A percentile compares a stretch with the other conserved stretches of the same genome.
Evolutionary conservation across 2,888 invertebrate species (phyloP).

Genomic region (Ecdyonurus torrentis): DNA sequence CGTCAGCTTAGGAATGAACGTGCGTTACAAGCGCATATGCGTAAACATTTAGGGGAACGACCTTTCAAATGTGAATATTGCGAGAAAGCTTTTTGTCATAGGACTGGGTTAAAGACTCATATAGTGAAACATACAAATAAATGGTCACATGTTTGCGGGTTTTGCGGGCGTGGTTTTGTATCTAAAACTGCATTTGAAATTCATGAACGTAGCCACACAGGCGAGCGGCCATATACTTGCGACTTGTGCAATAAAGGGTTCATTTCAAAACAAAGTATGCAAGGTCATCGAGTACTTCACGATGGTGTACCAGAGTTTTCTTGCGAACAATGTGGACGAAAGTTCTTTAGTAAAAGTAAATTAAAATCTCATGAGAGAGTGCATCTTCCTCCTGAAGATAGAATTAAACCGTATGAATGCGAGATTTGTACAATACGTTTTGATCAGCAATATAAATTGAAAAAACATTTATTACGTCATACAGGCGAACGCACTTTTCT

Average conservation of each 20-base stretch:
- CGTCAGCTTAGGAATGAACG: background rate
- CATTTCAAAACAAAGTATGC: background rate
- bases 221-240: background rate
- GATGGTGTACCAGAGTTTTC: background rate
- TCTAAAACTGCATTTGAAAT: background rate
- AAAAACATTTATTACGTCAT: slow-evolving; percentile 20
- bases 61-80: slow-evolving; percentile 42
- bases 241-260: background rate
- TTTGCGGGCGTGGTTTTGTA: background rate
- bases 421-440: background rate
- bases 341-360: background rate
- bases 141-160: background rate
- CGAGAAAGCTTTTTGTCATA: slow-evolving; percentile 29
- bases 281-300: background rate
- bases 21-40: slow-evolving; percentile 12
- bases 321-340: background rate
- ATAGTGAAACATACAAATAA: background rate
- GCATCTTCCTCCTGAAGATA: background rate
- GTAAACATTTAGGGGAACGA: slow-evolving; percentile 41
- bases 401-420: background rate
- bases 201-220: background rate
- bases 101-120: background rate
- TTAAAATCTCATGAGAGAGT: background rate
- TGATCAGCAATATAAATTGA: background rate
- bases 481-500: slow-evolving; percentile 41